Conservation (phyloP, 1,140 invertebrate genomes). For the Drosophila bocki region DNA sequence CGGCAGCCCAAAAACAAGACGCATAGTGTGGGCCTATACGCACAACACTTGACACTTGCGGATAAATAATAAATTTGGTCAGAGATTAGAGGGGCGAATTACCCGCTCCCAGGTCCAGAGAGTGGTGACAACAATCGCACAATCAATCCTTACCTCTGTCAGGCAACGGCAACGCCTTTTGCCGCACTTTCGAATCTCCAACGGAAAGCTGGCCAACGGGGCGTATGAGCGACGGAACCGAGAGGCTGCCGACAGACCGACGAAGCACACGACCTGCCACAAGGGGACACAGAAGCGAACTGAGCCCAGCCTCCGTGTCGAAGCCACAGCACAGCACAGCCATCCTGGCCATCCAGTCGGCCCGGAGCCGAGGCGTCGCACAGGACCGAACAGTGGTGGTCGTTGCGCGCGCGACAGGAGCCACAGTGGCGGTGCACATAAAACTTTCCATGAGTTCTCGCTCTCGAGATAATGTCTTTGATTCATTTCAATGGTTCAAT, state of each 20-base stretch:
- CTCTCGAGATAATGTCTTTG: slow-evolving; percentile 2
- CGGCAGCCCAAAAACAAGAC: slow-evolving; percentile 1
- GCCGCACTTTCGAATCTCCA: slow-evolving; percentile 41
- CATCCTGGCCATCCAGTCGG: slow-evolving; percentile 11
- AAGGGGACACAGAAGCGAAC: slow-evolving; percentile 57
- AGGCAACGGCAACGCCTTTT: slow-evolving; percentile 46
- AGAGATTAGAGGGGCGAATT: background rate
- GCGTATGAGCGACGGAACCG: slow-evolving; percentile 14
- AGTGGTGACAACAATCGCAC: slow-evolving; percentile 18
- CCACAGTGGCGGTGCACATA: slow-evolving; percentile 19
- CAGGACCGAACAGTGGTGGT: slow-evolving; percentile 5
- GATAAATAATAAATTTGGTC: slow-evolving; percentile 43
- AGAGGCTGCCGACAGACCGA: background rate
- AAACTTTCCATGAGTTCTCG: slow-evolving; percentile 2
- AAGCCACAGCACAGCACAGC: slow-evolving; percentile 1
- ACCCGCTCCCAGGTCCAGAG: background rate
- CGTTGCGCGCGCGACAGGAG: slow-evolving; percentile 3
- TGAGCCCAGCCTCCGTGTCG: slow-evolving; percentile 1
- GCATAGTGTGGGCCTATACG: background rate
- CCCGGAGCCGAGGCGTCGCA: slow-evolving; percentile 2
- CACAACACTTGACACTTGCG: slow-evolving; percentile 11
- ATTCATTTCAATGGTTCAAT: slow-evolving; percentile 1
- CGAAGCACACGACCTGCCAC: slow-evolving; percentile 47
- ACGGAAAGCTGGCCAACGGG: slow-evolving; percentile 33
- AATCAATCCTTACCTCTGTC: slow-evolving; percentile 20